These are phyloP conservation scores for Cephus nigrinus DNA, from an alignment of 2,888 invertebrate species.

Conservation along the genomic window DNA sequence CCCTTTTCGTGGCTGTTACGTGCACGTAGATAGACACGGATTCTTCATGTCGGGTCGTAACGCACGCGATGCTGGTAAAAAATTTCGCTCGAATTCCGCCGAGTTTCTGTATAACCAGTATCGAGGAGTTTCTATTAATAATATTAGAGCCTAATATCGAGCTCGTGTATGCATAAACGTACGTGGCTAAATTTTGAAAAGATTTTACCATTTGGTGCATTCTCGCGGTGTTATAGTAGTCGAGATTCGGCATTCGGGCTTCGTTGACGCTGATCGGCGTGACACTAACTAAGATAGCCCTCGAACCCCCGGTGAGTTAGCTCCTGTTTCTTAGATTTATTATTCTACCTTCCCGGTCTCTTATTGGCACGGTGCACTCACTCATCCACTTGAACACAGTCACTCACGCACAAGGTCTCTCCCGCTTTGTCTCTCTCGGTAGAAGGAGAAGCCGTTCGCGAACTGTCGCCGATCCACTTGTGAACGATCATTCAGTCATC, in stretches of 20 bases:
- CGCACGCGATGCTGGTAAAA: background rate
- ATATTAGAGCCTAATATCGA: background rate
- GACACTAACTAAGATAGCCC: background rate
- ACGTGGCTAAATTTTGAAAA: conserved; percentile 30
- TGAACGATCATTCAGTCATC: conserved; percentile 18
- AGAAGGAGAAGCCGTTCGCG: background rate
- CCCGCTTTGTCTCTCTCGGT: background rate
- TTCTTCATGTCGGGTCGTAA: background rate
- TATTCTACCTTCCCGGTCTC: background rate
- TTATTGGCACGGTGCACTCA: background rate
- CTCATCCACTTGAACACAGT: background rate
- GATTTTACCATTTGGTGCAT: conserved; percentile 66
- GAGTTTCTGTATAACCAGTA: background rate
- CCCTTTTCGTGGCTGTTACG: background rate
- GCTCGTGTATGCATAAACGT: background rate
- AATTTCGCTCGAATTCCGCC: background rate
- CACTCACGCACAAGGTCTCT: background rate
- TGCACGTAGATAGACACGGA: background rate
- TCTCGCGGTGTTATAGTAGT: conserved; percentile 64
- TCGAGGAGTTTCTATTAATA: background rate
- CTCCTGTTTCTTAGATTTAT: background rate
- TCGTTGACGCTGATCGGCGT: background rate
- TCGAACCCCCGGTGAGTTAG: background rate
- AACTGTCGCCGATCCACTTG: background rate
- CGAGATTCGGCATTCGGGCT: conserved; percentile 62